Base-by-base conservation (phyloP, 2,113 vertebrate species). In the Toxotes jaculatrix region DNA sequence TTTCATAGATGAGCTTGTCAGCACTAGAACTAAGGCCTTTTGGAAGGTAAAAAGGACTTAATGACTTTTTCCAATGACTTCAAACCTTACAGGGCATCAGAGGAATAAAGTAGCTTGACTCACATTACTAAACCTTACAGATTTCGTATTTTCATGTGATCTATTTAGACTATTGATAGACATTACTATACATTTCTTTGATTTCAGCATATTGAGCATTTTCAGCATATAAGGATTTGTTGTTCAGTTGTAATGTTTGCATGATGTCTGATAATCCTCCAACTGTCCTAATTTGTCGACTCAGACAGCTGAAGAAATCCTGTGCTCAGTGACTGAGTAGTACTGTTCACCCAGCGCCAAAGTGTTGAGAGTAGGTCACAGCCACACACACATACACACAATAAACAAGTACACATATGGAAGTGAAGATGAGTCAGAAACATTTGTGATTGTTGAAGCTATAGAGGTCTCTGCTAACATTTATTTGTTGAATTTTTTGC, bases 201-300 rank as follows among this genome's bases (percentile, higher is more conserved):
- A 66, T 55, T 12, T 32, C 23, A 43, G 9, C 34, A 27, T 47
- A 45, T 60, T 14, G 7, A 16, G n/a, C n/a, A n/a, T n/a, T 55
- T 12, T 32, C 23, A 43, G 9, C 34, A 27, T 47, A 45, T 10
- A 36, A 8, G n/a, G 60, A 16, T 72, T 4, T 38, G 27, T 74
- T 4, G 4, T 62, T 49, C 16, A 12, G 59, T 21, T 80, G 63
- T n/a, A 0, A 71, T 55, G 17, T 74, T 69, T 71, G 55, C 55
- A 7, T 71, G 51, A 49, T 49, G 80, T 63, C 71, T 23, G 56
- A 27, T 77, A 71, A 85, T 81, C 73, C 83, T 62, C 32, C 56
- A 57, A 47, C 69, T 80, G 81, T 73, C 43, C 63, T 55, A 38
- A 72, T 84, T 80, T 82, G 67, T 60, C 1, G 8, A 72, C 57